Evolutionary conservation across 2,113 vertebrate species (phyloP).

Genomic region (Centropristis striata): DNA sequence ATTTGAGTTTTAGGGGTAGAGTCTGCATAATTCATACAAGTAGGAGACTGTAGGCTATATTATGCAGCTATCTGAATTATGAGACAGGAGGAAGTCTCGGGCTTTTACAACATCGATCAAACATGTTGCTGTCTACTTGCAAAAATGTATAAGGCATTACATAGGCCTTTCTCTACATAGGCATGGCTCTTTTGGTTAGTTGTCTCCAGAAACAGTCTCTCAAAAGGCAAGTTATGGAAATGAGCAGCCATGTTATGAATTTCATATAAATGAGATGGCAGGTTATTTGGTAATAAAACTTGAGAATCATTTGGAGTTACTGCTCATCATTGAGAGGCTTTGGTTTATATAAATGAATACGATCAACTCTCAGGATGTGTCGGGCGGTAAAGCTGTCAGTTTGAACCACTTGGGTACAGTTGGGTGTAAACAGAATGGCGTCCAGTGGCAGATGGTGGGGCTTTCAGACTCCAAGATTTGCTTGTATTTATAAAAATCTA

Average conservation of each 20-base stretch:
- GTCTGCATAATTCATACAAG: conserved; percentile 47
- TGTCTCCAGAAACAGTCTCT: conserved; percentile 27
- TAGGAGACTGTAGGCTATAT: not conserved
- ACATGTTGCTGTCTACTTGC: conserved; percentile 24
- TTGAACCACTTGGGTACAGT: not conserved
- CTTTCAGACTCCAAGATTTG: not conserved
- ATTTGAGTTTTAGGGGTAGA: conserved; percentile 20
- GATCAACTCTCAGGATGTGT: not conserved
- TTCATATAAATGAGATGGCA: conserved; percentile 27
- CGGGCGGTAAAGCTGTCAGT: not conserved
- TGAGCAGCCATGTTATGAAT: conserved; percentile 39
- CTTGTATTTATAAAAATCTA: not conserved
- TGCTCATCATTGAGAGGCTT: conserved; percentile 21
- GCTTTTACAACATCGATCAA: conserved; percentile 48
- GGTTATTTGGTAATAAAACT: conserved; percentile 36
- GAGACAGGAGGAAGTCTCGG: not conserved
- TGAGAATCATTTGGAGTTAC: conserved; percentile 25
- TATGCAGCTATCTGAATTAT: conserved; percentile 30
- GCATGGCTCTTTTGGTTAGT: conserved; percentile 16
- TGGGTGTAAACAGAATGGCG: not conserved
- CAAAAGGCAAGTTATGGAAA: conserved; percentile 48
- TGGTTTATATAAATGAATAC: conserved; percentile 11
- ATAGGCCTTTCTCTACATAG: conserved; percentile 22
- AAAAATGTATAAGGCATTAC: conserved; percentile 30
- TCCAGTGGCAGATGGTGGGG: not conserved